Percentiles rank a stretch among this genome's conserved stretches.
These are phyloP conservation scores for Lysandra coridon DNA, from an alignment of 2,888 invertebrate species.

Conservation along the genomic window DNA sequence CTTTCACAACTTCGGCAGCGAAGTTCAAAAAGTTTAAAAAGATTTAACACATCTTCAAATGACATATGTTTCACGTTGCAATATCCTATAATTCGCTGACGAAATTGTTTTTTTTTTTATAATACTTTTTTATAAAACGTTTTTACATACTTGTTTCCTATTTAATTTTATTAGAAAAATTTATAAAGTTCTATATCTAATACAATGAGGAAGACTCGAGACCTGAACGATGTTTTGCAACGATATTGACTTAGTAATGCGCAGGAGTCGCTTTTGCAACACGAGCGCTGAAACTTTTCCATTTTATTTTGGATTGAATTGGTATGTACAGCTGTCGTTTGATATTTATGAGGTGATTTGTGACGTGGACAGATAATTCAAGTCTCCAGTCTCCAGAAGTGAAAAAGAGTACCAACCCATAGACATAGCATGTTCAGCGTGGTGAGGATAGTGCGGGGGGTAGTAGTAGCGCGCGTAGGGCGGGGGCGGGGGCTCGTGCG, in stretches of 20 bases:
- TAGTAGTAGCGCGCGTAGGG: constrained; percentile 70
- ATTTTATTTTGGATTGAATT: neutral
- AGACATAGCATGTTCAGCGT: constrained; percentile 69
- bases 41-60: too few relatives aligned
- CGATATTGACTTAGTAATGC: neutral
- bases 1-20: too few relatives aligned
- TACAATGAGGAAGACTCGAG: neutral
- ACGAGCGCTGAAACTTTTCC: neutral
- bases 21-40: too few relatives aligned
- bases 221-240: neutral
- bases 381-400: neutral
- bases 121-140: neutral
- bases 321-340: neutral
- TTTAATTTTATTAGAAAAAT: neutral
- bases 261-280: neutral
- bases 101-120: neutral
- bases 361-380: neutral
- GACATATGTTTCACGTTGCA: too few relatives aligned
- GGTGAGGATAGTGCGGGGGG: constrained; percentile 65
- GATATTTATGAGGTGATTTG: neutral
- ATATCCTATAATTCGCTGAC: neutral
- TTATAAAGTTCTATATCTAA: too few relatives aligned
- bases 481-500: constrained; percentile 57
- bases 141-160: neutral
- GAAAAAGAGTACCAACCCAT: constrained; percentile 62